These are phyloP conservation scores for Trematocara nigrifrons DNA, from an alignment of 2,113 vertebrate species.

Conservation along the genomic window DNA sequence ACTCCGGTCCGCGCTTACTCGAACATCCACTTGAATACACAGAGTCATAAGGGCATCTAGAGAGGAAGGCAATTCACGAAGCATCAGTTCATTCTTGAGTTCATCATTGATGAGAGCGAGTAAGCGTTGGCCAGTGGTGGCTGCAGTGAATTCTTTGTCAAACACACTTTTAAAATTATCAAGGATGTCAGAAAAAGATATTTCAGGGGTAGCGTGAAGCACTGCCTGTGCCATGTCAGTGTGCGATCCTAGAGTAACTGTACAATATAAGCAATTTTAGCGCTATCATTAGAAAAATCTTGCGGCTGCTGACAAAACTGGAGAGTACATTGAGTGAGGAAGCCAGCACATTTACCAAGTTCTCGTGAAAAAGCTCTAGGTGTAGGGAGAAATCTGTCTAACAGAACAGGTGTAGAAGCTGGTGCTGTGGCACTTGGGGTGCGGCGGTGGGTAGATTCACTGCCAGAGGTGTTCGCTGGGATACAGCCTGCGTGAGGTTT, in stretches of 20 bases:
- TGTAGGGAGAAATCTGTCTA: not conserved
- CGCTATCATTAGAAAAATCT: not conserved
- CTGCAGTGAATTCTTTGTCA: not conserved
- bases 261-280: not conserved
- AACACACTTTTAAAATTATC: not conserved
- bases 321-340: not conserved
- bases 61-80: not conserved
- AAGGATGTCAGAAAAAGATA: not conserved
- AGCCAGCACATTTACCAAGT: not conserved
- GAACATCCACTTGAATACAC: not conserved
- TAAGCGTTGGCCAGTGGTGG: not conserved
- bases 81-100: not conserved
- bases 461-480: too few species aligned
- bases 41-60: not conserved
- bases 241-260: not conserved
- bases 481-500: too few species aligned
- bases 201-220: not conserved
- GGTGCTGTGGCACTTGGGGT: not conserved
- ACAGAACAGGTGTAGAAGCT: not conserved
- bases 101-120: not conserved
- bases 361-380: not conserved
- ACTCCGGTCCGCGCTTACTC: not conserved
- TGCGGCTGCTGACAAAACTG: not conserved
- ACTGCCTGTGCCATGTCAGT: not conserved
- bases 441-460: not conserved